These are phyloP conservation scores for Scaptodrosophila latifasciaeformis DNA, from an alignment of 2,888 invertebrate species.

Conservation along the genomic window DNA sequence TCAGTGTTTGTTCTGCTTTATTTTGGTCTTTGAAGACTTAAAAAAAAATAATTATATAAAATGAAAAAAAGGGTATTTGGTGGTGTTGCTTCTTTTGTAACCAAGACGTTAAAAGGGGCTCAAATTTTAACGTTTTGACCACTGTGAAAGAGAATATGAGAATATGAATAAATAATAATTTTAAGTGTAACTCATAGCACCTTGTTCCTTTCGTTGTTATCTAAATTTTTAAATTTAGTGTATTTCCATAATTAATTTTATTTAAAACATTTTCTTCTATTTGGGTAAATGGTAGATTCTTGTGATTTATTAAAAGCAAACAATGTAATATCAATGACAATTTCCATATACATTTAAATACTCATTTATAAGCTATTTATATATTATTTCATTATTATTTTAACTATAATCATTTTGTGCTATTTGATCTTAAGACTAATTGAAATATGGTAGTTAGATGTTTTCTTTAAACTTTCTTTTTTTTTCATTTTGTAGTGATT, in stretches of 20 bases:
- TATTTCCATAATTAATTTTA: conserved; percentile 2
- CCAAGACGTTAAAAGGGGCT: conserved; percentile 74
- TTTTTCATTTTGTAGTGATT: conserved; percentile 5
- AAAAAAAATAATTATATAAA: not conserved
- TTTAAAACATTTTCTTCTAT: too few species aligned
- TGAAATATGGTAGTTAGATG: not conserved
- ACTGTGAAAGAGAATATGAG: conserved; percentile 8
- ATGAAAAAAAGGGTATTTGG: not conserved
- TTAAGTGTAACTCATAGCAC: conserved; percentile 62
- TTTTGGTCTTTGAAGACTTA: not conserved
- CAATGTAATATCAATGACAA: conserved; percentile 36
- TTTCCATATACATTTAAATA: conserved; percentile 11
- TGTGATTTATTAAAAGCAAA: conserved; percentile 23
- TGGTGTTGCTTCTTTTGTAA: conserved; percentile 25
- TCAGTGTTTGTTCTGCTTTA: not conserved
- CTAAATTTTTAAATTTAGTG: conserved; percentile 31
- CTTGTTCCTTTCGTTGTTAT: conserved; percentile 66
- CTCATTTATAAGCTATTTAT: conserved; percentile 5
- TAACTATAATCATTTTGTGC: conserved; percentile 37
- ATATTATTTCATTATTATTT: conserved; percentile 8
- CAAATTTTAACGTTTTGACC: conserved; percentile 70
- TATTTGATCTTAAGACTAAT: not conserved
- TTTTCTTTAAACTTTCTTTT: not conserved
- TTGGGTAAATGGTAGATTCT: too few species aligned
- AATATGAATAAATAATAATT: conserved; percentile 4